These are phyloP conservation scores for Darevskia mixta DNA, from an alignment of 2,797 vertebrate genomes.

Conservation along the genomic window DNA sequence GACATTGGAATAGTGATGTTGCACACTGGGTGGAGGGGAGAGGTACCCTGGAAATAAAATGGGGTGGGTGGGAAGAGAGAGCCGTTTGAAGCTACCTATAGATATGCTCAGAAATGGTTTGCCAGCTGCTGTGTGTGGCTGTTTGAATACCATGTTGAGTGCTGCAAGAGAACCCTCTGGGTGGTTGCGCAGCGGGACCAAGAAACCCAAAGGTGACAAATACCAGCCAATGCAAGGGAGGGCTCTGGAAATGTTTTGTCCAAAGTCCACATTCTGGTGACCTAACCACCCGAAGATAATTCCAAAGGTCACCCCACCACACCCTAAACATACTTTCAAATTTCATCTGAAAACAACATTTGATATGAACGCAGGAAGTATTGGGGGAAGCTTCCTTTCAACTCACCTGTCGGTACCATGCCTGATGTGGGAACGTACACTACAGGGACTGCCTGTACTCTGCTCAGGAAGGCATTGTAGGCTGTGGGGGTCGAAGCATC, in stretches of 20 bases:
- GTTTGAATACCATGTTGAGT: neutral
- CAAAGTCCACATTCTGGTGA: neutral
- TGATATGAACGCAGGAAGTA: accelerated
- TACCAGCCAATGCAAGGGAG: neutral
- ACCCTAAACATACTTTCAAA: too few species aligned
- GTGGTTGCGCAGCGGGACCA: accelerated
- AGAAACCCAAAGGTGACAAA: neutral
- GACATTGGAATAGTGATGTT: neutral
- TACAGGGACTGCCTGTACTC: constrained; percentile 60
- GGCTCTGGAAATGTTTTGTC: neutral
- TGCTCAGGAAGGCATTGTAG: constrained; percentile 67
- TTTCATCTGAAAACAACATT: neutral
- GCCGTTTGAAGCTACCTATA: neutral
- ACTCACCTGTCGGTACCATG: constrained; percentile 61
- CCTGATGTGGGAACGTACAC: constrained; percentile 60
- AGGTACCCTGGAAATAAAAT: constrained; percentile 41
- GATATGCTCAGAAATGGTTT: too few species aligned
- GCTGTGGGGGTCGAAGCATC: constrained; percentile 40
- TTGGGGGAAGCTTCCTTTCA: neutral
- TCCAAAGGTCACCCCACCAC: neutral
- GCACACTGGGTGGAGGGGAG: neutral
- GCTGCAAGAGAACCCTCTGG: neutral
- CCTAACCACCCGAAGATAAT: neutral
- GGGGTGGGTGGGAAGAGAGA: too few species aligned
- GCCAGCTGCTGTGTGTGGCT: neutral